Percentiles rank a stretch among this genome's conserved stretches.
phyloP scores from a whole-genome alignment of 2,888 invertebrate genomes.

The Drosophila austrosaltans region DNA sequence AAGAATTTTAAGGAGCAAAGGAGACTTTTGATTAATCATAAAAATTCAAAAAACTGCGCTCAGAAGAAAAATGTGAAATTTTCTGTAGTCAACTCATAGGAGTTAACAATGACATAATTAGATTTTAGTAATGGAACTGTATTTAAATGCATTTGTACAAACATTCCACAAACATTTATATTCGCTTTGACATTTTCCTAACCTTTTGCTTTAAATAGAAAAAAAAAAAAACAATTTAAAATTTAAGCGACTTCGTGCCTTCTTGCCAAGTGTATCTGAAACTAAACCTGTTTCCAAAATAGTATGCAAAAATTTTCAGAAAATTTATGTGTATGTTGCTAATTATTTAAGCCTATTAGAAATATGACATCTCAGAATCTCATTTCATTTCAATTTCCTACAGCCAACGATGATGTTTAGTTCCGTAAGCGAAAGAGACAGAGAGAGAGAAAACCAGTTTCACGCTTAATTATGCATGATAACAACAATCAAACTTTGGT shows the following conservation, averaged over 20 bases:
- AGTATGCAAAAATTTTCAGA: background rate
- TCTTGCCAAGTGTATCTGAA: background rate
- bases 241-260: too few species aligned
- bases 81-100: too few species aligned
- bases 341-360: conserved; percentile 5
- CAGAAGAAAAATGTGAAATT: too few species aligned
- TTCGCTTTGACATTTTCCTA: background rate
- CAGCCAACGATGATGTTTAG: conserved; percentile 17
- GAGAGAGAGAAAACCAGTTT: conserved; percentile 44
- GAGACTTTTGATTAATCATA: too few species aligned
- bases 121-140: too few species aligned
- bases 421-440: conserved; percentile 26
- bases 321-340: background rate
- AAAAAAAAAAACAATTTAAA: too few species aligned
- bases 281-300: background rate
- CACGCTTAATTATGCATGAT: conserved; percentile 42
- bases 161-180: background rate
- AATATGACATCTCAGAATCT: conserved; percentile 19
- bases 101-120: too few species aligned
- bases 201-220: too few species aligned
- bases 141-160: background rate
- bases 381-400: conserved; percentile 16
- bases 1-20: too few species aligned
- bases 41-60: too few species aligned
- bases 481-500: conserved; percentile 31